Percentiles rank a stretch among this genome's conserved stretches.
These are phyloP conservation scores for Colletes collaris DNA, from an alignment of 2,888 invertebrate genomes.

Conservation along the genomic window DNA sequence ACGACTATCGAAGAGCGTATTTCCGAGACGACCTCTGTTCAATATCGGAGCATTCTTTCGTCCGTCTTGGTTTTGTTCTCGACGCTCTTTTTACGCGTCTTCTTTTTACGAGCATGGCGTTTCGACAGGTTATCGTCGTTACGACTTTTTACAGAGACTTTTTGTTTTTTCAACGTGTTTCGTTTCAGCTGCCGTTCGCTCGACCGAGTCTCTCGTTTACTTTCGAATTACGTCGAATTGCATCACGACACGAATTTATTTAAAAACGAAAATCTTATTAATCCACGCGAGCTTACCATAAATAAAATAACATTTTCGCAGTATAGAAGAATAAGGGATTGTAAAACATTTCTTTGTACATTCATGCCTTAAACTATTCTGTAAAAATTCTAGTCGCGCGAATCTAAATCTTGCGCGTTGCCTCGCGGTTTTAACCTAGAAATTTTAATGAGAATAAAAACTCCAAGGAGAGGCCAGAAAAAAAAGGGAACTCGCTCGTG, in stretches of 20 bases:
- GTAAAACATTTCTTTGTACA: too few relatives aligned
- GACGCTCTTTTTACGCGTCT: background rate
- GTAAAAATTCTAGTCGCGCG: too few relatives aligned
- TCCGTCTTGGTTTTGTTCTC: background rate
- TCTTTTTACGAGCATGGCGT: background rate
- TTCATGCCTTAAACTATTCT: too few relatives aligned
- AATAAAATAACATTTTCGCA: too few relatives aligned
- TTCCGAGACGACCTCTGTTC: background rate
- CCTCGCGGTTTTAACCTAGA: too few relatives aligned
- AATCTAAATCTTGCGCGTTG: too few relatives aligned
- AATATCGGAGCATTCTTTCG: background rate
- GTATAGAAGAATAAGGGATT: too few relatives aligned
- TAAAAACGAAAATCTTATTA: background rate
- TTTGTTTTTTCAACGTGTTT: background rate
- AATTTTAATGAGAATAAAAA: too few relatives aligned
- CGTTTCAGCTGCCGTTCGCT: background rate
- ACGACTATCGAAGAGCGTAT: background rate
- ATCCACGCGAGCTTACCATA: too few relatives aligned
- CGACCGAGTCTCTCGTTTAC: background rate
- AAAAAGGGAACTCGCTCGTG: too few relatives aligned
- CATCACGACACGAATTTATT: background rate
- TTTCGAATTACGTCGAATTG: background rate
- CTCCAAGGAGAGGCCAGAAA: too few relatives aligned
- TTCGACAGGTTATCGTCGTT: background rate
- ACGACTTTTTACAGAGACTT: background rate